Percentiles rank a stretch among this genome's conserved stretches.
Conservation (phyloP, 2,113 vertebrate genomes). For the Prochilodus magdalenae region DNA sequence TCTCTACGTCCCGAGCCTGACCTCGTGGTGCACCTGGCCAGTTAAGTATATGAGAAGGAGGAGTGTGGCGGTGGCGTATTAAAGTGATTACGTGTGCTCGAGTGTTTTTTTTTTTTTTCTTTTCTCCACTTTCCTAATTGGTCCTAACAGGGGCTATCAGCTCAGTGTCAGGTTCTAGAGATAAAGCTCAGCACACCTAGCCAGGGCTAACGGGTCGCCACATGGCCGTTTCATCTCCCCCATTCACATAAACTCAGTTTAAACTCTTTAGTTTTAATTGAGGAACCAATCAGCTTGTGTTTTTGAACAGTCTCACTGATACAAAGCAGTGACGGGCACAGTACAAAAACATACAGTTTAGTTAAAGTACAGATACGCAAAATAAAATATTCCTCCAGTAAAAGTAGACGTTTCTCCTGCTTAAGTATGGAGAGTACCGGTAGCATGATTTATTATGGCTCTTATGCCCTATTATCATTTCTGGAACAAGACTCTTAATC, state of each 20-base stretch:
- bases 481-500: too few species aligned
- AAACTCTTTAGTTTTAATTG: conserved; percentile 14
- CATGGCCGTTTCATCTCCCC: background rate
- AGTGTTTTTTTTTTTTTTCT: conserved; percentile 41
- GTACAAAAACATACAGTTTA: too few species aligned
- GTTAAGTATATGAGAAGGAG: conserved; percentile 54
- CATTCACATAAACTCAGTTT: conserved; percentile 5
- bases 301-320: too few species aligned
- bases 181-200: conserved; percentile 47
- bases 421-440: too few species aligned
- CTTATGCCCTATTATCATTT: too few species aligned
- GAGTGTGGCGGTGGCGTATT: conserved; percentile 43
- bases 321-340: too few species aligned
- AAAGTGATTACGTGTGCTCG: conserved; percentile 27
- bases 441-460: too few species aligned
- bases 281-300: background rate
- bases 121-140: conserved; percentile 59
- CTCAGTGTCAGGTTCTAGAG: conserved; percentile 48
- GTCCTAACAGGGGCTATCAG: conserved; percentile 43
- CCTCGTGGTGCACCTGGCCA: conserved; percentile 47
- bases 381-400: too few species aligned
- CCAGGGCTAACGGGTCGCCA: background rate
- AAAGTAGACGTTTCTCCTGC: too few species aligned
- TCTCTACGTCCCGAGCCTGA: conserved; percentile 50
- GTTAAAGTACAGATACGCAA: too few species aligned